A percentile compares a stretch with the other conserved stretches of the same genome.
phyloP scores from a whole-genome alignment of 2,113 vertebrate genomes.

The Leptocoma aspasia region DNA sequence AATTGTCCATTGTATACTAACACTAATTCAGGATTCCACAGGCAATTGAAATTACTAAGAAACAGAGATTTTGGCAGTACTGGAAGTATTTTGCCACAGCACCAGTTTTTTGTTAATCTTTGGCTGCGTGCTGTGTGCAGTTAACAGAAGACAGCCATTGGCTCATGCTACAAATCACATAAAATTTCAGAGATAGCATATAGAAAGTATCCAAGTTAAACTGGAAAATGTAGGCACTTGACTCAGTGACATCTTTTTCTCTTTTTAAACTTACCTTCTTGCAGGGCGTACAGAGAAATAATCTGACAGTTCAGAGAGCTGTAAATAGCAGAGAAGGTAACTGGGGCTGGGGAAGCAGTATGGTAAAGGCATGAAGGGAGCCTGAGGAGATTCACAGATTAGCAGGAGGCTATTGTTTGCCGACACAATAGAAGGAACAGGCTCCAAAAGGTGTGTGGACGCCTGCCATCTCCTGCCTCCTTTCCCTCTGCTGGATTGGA shows the following conservation, averaged over 20 bases:
- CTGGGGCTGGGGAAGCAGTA: neutral
- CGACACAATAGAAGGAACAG: constrained; percentile 57
- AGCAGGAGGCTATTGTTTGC: constrained; percentile 20
- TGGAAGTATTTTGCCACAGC: neutral
- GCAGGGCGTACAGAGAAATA: neutral
- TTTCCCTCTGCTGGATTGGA: neutral
- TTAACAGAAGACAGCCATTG: neutral
- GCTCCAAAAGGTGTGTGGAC: constrained; percentile 16
- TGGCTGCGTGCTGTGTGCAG: neutral
- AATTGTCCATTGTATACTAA: neutral
- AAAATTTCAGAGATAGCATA: neutral
- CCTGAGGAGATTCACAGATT: constrained; percentile 51
- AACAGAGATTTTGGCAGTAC: neutral
- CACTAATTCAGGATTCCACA: neutral
- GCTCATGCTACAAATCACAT: neutral
- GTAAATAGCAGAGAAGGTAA: constrained; percentile 4
- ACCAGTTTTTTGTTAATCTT: neutral
- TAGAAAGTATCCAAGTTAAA: neutral
- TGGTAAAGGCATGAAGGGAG: constrained; percentile 49
- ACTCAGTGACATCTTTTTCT: neutral
- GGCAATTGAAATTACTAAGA: neutral
- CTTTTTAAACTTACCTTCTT: neutral
- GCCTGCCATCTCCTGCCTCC: constrained; percentile 27
- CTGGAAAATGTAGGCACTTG: neutral
- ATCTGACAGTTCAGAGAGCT: neutral